These are phyloP conservation scores for Lepidostoma basale DNA, from an alignment of 1,140 invertebrate genomes.

Conservation along the genomic window DNA sequence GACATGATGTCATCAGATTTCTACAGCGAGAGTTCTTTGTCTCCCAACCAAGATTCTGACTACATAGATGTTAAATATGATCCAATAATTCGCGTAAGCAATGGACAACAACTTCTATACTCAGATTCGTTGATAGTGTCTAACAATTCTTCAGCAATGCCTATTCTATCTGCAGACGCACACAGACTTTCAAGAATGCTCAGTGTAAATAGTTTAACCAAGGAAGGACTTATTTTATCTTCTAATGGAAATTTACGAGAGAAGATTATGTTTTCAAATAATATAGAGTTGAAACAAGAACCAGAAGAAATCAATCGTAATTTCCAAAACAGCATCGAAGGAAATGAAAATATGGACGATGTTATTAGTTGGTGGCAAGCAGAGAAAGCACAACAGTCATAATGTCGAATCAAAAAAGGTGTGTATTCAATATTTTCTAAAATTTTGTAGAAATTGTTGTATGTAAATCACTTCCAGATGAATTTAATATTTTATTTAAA, in stretches of 20 bases:
- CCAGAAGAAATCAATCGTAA: constrained; percentile 32
- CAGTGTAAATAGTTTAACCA: neutral
- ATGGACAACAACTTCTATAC: constrained; percentile 16
- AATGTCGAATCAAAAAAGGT: neutral
- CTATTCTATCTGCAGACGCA: constrained; percentile 14
- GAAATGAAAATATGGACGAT: constrained; percentile 38
- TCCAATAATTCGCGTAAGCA: neutral
- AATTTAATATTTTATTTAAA: too few relatives aligned
- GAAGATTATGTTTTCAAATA: constrained; percentile 28
- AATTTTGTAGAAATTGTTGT: too few relatives aligned
- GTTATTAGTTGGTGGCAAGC: constrained; percentile 43
- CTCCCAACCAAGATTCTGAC: constrained; percentile 34
- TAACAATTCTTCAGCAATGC: neutral
- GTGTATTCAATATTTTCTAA: neutral
- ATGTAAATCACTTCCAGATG: too few relatives aligned
- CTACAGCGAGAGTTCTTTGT: constrained; percentile 42
- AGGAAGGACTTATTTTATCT: constrained; percentile 1
- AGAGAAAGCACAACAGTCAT: constrained; percentile 28
- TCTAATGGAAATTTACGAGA: neutral
- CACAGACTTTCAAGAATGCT: constrained; percentile 3
- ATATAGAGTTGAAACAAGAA: constrained; percentile 36
- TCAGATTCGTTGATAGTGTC: constrained; percentile 9
- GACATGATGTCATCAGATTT: constrained; percentile 35
- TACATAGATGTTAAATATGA: constrained; percentile 35
- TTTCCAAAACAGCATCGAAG: constrained; percentile 27